Base-by-base conservation (phyloP, 2,888 invertebrate species). In the Piscicola geometra region DNA sequence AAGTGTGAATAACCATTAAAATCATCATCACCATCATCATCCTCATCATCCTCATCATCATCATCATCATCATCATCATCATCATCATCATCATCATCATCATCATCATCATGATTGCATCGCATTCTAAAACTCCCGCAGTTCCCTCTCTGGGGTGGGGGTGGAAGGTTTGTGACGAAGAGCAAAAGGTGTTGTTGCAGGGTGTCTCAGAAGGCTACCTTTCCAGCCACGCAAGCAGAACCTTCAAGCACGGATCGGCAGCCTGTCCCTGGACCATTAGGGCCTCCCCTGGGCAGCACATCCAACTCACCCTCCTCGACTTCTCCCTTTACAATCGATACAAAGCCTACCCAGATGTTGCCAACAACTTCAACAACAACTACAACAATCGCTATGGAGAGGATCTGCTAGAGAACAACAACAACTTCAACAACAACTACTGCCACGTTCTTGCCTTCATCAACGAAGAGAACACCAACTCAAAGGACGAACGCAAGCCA, bases 231-330 rank as follows among this genome's bases (percentile, higher is more conserved):
- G 41, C 52, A 60, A 67, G 64, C 18, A 72, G 72, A 33, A 52
- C 50, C 35, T 52, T 41, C 32, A 66, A 60, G 15, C 76, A 73
- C 21, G 76, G 76, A 21, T 47, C 73, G 0, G 18, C 60, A 3
- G 41, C 76, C 28, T 76, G 76, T 36, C 76, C 76, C 1, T 76
- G 76, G 76, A 33, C 28, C n/a, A 74, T 76, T 15, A 52, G 30
- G 30, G 76, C 74, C 70, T 52, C 68, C 47, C 74, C 74, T 18
- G 76, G 76, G 21, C 76, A 76, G 35, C 75, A 41, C n/a, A 75
- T 76, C 30, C 32, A 69, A 15, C 75, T 76, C 52, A 70, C 70
- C 50, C 70, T 74, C 47, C 47, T 69, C 21, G 76, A 76, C 60
- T 76, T 76, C 50, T 74, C 76, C 25, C 47, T 76, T 25, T 52